phyloP scores from a whole-genome alignment of 1,140 invertebrate species.

The Acyrthosiphon pisum region DNA sequence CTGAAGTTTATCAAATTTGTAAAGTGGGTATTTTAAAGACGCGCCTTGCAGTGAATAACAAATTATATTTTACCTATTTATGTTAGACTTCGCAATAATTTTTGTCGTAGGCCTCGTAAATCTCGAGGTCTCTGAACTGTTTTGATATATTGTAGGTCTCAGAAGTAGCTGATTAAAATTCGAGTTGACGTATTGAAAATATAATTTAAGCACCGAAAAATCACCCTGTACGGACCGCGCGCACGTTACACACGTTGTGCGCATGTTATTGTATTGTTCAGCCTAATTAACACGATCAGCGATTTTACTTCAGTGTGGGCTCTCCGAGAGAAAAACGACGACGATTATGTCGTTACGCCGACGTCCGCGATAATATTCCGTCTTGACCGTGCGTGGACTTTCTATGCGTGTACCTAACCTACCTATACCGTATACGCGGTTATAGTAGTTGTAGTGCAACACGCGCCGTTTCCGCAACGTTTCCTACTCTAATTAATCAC shows the following conservation, averaged over 20 bases:
- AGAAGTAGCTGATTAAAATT: too few relatives aligned
- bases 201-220: neutral
- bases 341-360: slow-evolving; percentile 25
- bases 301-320: neutral
- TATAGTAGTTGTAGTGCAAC: too few relatives aligned
- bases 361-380: neutral
- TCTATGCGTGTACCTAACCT: neutral
- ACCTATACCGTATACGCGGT: neutral
- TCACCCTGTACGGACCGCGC: neutral
- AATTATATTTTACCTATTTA: too few relatives aligned
- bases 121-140: too few relatives aligned
- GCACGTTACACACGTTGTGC: neutral
- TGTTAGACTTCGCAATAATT: too few relatives aligned
- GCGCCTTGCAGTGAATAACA: too few relatives aligned
- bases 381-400: neutral
- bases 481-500: slow-evolving; percentile 16
- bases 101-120: too few relatives aligned
- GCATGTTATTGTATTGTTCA: neutral
- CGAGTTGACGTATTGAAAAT: too few relatives aligned
- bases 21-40: too few relatives aligned
- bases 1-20: too few relatives aligned
- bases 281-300: neutral
- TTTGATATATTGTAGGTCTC: too few relatives aligned
- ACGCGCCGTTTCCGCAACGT: neutral
- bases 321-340: neutral